Base-by-base conservation (phyloP, 2,113 vertebrate genomes). In the Misgurnus anguillicaudatus region DNA sequence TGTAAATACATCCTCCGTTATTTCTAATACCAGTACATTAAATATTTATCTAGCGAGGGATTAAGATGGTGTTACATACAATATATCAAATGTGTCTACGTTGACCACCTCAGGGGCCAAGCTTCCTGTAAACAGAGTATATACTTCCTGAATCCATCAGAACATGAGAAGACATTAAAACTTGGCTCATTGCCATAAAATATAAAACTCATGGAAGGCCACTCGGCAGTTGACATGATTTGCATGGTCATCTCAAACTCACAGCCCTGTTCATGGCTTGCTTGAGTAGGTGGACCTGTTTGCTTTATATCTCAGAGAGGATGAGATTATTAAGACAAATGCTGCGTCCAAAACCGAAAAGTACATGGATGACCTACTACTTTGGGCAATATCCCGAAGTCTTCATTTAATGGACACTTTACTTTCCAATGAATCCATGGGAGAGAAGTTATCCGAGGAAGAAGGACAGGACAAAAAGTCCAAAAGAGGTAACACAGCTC, bases 1-100 rank as follows among this genome's bases (percentile, higher is more conserved):
- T 87, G 84, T 85, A 87, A 87, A 85, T 85, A 85, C 82, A 85
- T 57, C 77, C 82, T 74, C 73, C 60, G 80, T 80, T 85, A 87
- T 82, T 85, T 71, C 76, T 76, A 82, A 81, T 80, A 83, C 84
- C 47, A 72, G 64, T 38, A 24, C 81, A 87, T 87, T 55, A 87
- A 87, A 85, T 85, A 87, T 87, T 85, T 19, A 87, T 87, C 55
- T 9, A 65, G 64, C 67, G 10, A 39, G 75, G 64, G 80, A 82
- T 84, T 82, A 83, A 80, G 86, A 85, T 85, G 85, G 85, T 86
- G 81, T 83, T 85, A 82, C 85, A 72, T 69, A 82, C 71, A 82
- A 82, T 83, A 85, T 58, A 86, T 82, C 77, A 83, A 70, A 83
- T 68, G 66, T 74, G 77, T 85, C 75, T 47, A 16, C 9, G 57